phyloP scores from a whole-genome alignment of 2,797 vertebrate species.

The Spea hammondii region DNA sequence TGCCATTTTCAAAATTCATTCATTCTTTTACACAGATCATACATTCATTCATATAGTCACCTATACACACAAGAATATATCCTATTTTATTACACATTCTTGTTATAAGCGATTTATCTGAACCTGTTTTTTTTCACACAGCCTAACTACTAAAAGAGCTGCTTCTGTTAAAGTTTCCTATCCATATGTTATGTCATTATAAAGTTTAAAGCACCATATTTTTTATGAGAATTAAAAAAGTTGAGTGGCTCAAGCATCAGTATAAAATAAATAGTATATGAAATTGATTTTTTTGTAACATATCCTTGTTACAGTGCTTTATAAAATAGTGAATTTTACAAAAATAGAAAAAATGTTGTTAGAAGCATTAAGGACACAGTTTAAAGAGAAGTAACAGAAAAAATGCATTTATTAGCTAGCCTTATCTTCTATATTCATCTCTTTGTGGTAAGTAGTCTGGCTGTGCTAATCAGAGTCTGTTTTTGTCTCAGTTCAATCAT shows the following conservation, averaged over 20 bases:
- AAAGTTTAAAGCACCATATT: slow-evolving; percentile 6
- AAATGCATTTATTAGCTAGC: slow-evolving; percentile 38
- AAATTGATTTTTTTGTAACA: background rate
- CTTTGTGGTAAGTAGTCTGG: slow-evolving; percentile 45
- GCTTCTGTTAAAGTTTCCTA: background rate
- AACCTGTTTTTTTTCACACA: slow-evolving; percentile 14
- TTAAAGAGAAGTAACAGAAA: slow-evolving; percentile 25
- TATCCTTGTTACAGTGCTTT: too few species aligned
- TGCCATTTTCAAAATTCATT: slow-evolving; percentile 27
- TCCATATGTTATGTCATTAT: slow-evolving; percentile 3
- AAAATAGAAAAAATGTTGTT: background rate
- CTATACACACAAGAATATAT: slow-evolving; percentile 9
- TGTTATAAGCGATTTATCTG: slow-evolving; percentile 16
- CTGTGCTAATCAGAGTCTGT: slow-evolving; percentile 39
- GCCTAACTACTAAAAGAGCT: background rate
- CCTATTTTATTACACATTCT: background rate
- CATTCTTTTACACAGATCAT: slow-evolving; percentile 7
- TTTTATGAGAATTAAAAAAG: slow-evolving; percentile 2
- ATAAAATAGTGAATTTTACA: too few species aligned
- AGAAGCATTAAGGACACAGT: slow-evolving; percentile 15
- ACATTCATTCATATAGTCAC: slow-evolving; percentile 5
- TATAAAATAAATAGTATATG: background rate
- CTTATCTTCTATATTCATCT: slow-evolving; percentile 51
- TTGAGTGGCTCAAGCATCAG: background rate
- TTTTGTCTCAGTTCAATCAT: slow-evolving; percentile 46